phyloP scores from a whole-genome alignment of 2,113 vertebrate species.

The Corydoras sp. region DNA sequence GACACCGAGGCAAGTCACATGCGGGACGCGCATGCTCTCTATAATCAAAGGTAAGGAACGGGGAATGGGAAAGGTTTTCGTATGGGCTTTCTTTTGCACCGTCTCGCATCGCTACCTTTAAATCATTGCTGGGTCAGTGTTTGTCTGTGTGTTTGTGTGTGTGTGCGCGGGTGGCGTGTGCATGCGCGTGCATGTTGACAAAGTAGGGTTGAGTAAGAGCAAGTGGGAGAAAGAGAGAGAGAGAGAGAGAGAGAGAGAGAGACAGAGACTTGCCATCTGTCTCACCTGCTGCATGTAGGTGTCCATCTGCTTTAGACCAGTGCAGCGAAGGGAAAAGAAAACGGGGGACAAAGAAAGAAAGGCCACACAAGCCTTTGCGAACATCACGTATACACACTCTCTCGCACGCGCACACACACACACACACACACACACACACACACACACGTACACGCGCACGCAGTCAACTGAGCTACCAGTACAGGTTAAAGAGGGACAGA shows the following conservation, averaged over 20 bases:
- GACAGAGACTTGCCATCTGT: constrained; percentile 38
- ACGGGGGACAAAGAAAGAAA: constrained; percentile 36
- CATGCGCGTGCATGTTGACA: background rate
- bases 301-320: constrained; percentile 35
- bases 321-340: constrained; percentile 15
- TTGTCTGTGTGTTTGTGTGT: too few species aligned
- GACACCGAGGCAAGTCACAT: constrained; percentile 70
- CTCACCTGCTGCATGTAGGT: constrained; percentile 41
- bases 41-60: constrained; percentile 57
- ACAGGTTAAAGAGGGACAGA: constrained; percentile 7
- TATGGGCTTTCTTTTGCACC: background rate
- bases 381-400: constrained; percentile 1
- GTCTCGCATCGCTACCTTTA: too few species aligned
- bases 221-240: background rate
- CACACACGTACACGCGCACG: background rate
- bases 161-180: background rate
- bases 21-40: constrained; percentile 75
- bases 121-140: too few species aligned
- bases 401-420: too few species aligned
- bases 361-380: background rate
- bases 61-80: constrained; percentile 23
- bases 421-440: background rate
- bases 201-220: constrained; percentile 4
- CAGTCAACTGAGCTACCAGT: constrained; percentile 1
- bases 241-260: constrained; percentile 22